A percentile compares a stretch with the other conserved stretches of the same genome.
These are phyloP conservation scores for Progne subis DNA, from an alignment of 2,113 vertebrate species.

Conservation along the genomic window DNA sequence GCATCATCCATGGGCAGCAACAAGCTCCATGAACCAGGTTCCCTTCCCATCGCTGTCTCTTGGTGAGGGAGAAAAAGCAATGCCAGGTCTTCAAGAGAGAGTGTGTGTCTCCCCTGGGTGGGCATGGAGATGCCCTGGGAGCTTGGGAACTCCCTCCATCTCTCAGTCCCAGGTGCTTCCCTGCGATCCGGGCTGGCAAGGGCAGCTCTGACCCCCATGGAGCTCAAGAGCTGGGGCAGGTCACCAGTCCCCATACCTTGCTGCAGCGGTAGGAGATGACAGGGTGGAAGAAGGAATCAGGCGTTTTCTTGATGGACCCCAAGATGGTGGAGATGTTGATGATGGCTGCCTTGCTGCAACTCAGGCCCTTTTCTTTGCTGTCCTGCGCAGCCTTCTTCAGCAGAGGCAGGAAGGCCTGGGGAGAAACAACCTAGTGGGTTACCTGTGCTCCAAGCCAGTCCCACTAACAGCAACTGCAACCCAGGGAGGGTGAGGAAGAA, in stretches of 20 bases:
- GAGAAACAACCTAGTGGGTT: neutral
- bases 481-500: neutral
- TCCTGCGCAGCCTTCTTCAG: conserved; percentile 54
- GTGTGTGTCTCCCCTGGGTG: neutral
- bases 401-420: conserved; percentile 58
- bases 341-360: conserved; percentile 54
- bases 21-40: neutral
- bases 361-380: conserved; percentile 33
- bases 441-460: neutral
- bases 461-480: rapidly evolving
- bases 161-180: rapidly evolving
- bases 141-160: neutral
- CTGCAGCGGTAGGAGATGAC: conserved; percentile 64
- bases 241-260: conserved; percentile 40
- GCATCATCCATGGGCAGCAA: neutral
- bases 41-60: neutral
- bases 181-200: neutral
- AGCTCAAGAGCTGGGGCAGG: rapidly evolving
- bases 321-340: conserved; percentile 55
- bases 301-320: conserved; percentile 51
- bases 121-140: neutral
- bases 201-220: neutral
- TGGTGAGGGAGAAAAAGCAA: neutral
- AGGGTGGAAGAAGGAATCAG: neutral
- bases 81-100: neutral